Conservation (phyloP, 2,797 vertebrate species). For the Phoebastria nigripes region DNA sequence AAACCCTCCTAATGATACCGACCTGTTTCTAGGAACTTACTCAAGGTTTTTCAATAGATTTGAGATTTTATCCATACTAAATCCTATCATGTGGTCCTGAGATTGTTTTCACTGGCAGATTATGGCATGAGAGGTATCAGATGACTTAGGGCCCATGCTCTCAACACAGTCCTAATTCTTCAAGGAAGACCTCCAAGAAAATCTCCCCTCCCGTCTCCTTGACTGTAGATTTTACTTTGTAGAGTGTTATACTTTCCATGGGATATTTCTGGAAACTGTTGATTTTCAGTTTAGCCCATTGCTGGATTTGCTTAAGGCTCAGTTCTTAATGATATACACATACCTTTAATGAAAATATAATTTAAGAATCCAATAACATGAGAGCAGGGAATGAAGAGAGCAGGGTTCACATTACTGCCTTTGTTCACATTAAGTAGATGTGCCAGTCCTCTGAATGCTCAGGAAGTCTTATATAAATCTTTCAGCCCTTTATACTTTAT, state of each 20-base stretch:
- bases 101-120: neutral
- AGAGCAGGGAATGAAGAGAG: neutral
- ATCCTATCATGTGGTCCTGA: neutral
- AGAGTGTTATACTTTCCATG: neutral
- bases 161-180: neutral
- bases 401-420: neutral
- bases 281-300: neutral
- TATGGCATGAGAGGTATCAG: neutral
- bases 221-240: neutral
- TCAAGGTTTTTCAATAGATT: conserved; percentile 6
- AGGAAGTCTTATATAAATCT: neutral
- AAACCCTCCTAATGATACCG: neutral
- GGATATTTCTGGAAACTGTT: neutral
- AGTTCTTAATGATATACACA: neutral
- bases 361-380: neutral
- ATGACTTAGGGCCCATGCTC: neutral
- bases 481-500: neutral
- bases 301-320: neutral
- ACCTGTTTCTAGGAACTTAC: neutral
- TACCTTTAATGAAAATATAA: neutral
- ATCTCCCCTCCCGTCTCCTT: neutral
- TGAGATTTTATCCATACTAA: conserved; percentile 24
- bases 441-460: neutral
- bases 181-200: neutral
- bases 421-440: neutral